A percentile compares a stretch with the other conserved stretches of the same genome.
Evolutionary conservation across 1,140 invertebrate genomes (phyloP).

Genomic region (Andrena cerasifolii): DNA sequence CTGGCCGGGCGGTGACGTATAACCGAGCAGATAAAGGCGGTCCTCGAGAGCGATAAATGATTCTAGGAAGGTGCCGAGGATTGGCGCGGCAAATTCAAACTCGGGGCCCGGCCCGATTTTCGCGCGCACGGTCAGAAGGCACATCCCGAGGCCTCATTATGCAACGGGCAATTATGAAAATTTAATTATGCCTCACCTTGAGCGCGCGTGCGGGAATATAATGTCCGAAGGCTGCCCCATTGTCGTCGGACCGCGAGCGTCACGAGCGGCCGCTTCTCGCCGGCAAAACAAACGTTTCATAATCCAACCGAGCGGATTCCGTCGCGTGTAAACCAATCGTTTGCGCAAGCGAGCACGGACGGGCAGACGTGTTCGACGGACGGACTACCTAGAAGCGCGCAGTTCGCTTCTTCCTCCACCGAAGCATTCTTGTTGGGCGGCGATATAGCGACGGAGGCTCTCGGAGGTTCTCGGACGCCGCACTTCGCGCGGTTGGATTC

Average conservation of each 20-base stretch:
- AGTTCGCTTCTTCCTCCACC: neutral
- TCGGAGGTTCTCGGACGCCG: neutral
- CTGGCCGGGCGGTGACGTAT: neutral
- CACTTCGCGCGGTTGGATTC: no score
- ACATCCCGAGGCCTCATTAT: constrained; percentile 63
- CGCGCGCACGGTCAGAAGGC: neutral
- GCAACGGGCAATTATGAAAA: constrained; percentile 74
- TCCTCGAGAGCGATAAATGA: constrained; percentile 12
- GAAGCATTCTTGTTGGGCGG: constrained; percentile 19
- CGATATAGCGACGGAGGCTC: constrained; percentile 1
- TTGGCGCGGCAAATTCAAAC: constrained; percentile 41
- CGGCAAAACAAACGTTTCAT: constrained; percentile 65
- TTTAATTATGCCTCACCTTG: constrained; percentile 76
- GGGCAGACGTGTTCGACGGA: constrained; percentile 21
- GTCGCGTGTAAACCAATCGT: constrained; percentile 55
- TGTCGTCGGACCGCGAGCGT: constrained; percentile 38
- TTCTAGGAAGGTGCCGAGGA: neutral
- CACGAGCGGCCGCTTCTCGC: constrained; percentile 32
- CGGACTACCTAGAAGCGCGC: neutral
- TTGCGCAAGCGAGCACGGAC: constrained; percentile 37
- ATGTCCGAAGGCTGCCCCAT: constrained; percentile 64
- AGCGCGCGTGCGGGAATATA: constrained; percentile 64
- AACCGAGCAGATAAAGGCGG: constrained; percentile 8
- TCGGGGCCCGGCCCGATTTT: constrained; percentile 10
- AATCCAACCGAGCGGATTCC: constrained; percentile 54